These are phyloP conservation scores for Nycticorax nycticorax DNA, from an alignment of 2,113 vertebrate genomes.

Conservation along the genomic window DNA sequence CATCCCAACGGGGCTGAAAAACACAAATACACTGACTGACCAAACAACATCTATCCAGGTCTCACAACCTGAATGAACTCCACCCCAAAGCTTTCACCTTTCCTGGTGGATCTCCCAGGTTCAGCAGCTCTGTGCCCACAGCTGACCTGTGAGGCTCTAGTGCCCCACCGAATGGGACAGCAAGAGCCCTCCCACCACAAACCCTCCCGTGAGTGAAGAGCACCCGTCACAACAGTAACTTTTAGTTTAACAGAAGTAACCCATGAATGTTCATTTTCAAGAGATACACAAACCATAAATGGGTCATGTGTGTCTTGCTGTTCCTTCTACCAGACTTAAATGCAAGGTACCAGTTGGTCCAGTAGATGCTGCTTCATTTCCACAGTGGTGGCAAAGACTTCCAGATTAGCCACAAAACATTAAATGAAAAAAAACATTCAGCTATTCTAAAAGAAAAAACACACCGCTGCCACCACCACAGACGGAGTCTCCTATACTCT, in stretches of 20 bases:
- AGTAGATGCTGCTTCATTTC: neutral
- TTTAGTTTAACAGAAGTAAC: neutral
- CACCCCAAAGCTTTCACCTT: neutral
- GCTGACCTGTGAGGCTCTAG: neutral
- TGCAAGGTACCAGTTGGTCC: neutral
- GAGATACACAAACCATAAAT: neutral
- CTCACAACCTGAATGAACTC: neutral
- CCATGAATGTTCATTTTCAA: neutral
- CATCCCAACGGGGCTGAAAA: neutral
- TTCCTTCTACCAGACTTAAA: neutral
- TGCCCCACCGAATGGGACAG: neutral
- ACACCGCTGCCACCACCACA: neutral
- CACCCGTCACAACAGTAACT: neutral
- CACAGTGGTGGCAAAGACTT: neutral
- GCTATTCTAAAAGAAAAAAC: neutral
- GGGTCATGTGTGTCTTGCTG: accelerated
- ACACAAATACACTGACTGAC: neutral
- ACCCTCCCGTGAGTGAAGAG: neutral
- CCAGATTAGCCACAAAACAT: neutral
- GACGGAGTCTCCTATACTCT: neutral
- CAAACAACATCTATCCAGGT: neutral
- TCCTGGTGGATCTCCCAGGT: accelerated
- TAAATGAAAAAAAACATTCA: neutral
- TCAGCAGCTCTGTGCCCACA: neutral
- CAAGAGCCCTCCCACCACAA: neutral